These are phyloP conservation scores for Pteromalus puparum DNA, from an alignment of 1,140 invertebrate species.

Conservation along the genomic window DNA sequence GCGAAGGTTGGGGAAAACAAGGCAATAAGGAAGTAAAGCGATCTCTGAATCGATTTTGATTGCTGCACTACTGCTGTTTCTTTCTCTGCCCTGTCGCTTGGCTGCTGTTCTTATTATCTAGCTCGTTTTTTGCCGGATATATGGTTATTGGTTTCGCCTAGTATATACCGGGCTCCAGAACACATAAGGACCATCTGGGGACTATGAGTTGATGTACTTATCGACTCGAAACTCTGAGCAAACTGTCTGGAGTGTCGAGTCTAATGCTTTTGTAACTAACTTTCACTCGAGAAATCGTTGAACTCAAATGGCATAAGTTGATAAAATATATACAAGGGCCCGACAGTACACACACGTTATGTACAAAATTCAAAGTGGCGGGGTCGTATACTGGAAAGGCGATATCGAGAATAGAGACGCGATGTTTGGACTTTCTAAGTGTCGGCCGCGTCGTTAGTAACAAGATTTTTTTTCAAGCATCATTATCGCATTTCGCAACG, in stretches of 20 bases:
- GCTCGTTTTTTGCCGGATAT: background rate
- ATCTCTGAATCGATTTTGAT: slow-evolving; percentile 31
- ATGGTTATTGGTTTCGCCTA: slow-evolving; percentile 1
- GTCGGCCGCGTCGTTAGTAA: background rate
- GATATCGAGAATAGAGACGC: no score
- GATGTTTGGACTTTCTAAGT: background rate
- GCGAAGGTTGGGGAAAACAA: slow-evolving; percentile 4
- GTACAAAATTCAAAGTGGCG: no score
- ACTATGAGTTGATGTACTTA: background rate
- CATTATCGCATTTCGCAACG: background rate
- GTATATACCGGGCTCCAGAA: background rate
- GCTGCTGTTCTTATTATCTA: background rate
- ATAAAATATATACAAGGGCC: no score
- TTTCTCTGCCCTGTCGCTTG: no score
- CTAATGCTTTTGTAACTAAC: background rate
- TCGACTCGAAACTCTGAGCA: background rate
- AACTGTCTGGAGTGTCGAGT: background rate
- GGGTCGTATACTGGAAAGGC: no score
- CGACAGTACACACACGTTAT: no score
- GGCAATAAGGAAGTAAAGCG: slow-evolving; percentile 20
- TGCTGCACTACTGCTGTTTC: slow-evolving; percentile 3
- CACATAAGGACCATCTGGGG: background rate
- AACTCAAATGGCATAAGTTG: no score
- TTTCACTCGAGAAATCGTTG: no score
- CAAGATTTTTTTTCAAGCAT: background rate